These are phyloP conservation scores for Sciaenops ocellatus DNA, from an alignment of 2,797 vertebrate species.

Conservation along the genomic window DNA sequence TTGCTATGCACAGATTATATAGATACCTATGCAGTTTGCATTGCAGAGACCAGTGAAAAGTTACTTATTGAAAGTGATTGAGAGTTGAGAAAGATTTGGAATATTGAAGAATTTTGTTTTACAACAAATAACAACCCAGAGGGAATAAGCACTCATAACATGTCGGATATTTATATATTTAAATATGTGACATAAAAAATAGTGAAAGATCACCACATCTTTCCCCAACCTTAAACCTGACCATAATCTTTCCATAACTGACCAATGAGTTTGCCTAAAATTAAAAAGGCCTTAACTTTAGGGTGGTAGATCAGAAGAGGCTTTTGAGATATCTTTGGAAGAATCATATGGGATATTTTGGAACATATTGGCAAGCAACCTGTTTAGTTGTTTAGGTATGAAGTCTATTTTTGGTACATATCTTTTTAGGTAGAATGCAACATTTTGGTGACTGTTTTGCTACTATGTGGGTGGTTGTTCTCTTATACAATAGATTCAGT, in stretches of 20 bases:
- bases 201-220: not conserved
- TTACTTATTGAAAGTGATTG: not conserved
- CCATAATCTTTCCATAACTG: not conserved
- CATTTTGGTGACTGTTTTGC: not conserved
- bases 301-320: too few species aligned
- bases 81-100: not conserved
- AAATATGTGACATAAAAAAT: not conserved
- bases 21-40: not conserved
- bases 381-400: not conserved
- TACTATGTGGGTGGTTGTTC: too few species aligned
- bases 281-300: not conserved
- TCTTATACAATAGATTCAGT: too few species aligned
- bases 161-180: constrained; percentile 4
- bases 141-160: not conserved
- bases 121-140: not conserved
- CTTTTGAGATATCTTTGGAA: too few species aligned
- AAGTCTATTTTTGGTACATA: not conserved
- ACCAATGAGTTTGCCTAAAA: not conserved
- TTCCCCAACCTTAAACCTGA: not conserved
- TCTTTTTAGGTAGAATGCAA: not conserved
- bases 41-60: not conserved
- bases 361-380: not conserved
- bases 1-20: not conserved
- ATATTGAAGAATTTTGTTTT: not conserved
- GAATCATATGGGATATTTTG: not conserved